Evolutionary conservation across 2,113 vertebrate genomes (phyloP).

Genomic region (Chloebia gouldiae): DNA sequence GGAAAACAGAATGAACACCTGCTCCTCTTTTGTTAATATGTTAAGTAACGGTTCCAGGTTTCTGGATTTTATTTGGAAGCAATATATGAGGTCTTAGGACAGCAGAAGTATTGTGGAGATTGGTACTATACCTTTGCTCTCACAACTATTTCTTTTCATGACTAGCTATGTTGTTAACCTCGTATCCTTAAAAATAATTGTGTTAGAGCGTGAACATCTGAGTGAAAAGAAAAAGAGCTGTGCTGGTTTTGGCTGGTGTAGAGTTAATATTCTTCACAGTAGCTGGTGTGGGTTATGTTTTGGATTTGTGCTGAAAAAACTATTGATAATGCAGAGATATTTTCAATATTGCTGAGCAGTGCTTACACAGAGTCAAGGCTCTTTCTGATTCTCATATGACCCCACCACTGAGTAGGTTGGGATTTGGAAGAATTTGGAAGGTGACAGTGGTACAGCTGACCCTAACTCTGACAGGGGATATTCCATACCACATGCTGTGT

Average conservation of each 20-base stretch:
- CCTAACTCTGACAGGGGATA: neutral
- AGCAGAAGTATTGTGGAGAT: neutral
- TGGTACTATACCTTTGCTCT: neutral
- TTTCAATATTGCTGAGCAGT: neutral
- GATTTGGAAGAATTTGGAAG: neutral
- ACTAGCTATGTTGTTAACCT: neutral
- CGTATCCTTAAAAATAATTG: neutral
- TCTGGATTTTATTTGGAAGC: neutral
- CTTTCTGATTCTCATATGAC: neutral
- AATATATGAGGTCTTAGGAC: neutral
- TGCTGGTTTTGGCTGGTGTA: neutral
- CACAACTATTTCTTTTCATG: neutral
- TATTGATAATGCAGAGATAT: neutral
- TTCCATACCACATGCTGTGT: neutral
- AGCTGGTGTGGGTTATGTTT: neutral
- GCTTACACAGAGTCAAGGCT: neutral
- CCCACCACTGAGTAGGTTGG: neutral
- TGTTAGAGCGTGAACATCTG: neutral
- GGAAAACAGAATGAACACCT: neutral
- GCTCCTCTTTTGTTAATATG: neutral
- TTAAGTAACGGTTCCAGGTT: neutral
- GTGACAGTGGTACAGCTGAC: neutral
- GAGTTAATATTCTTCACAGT: neutral
- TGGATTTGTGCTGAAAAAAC: neutral
- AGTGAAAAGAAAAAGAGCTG: neutral